Conservation (phyloP, 1,140 invertebrate genomes). For the Drosophila setifemur region DNA sequence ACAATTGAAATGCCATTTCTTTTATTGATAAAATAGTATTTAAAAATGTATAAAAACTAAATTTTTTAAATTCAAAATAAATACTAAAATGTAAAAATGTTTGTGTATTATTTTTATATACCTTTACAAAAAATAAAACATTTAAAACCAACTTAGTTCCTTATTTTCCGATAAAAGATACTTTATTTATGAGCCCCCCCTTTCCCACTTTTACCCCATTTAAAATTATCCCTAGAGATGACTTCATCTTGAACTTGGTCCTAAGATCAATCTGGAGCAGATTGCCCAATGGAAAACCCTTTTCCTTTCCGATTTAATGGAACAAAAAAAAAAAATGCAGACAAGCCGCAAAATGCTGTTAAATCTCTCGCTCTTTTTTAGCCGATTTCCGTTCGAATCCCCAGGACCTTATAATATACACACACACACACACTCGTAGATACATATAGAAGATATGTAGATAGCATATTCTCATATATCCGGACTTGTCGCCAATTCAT, state of each 20-base stretch:
- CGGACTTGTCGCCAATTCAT: constrained; percentile 72
- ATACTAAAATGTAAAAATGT: too few species aligned
- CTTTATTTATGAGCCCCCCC: background rate
- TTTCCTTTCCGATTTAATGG: background rate
- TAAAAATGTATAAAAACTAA: too few species aligned
- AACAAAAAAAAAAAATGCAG: constrained; percentile 11
- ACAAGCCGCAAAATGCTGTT: constrained; percentile 49
- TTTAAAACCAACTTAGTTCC: too few species aligned
- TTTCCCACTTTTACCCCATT: background rate
- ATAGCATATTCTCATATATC: constrained; percentile 78
- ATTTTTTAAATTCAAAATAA: too few species aligned
- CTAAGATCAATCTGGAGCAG: constrained; percentile 22
- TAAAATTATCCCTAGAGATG: constrained; percentile 2
- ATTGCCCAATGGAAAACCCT: constrained; percentile 11
- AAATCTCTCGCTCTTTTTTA: constrained; percentile 29
- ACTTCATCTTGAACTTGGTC: constrained; percentile 17
- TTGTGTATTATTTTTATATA: too few species aligned
- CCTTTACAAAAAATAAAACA: too few species aligned
- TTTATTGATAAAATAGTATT: too few species aligned
- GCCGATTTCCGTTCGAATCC: background rate
- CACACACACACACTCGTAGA: too few species aligned
- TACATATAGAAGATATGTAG: constrained; percentile 27
- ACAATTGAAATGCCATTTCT: too few species aligned
- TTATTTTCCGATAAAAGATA: too few species aligned
- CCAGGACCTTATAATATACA: background rate